phyloP scores from a whole-genome alignment of 53 echinoderm and acorn worm species.

The Mesocentrotus franciscanus region DNA sequence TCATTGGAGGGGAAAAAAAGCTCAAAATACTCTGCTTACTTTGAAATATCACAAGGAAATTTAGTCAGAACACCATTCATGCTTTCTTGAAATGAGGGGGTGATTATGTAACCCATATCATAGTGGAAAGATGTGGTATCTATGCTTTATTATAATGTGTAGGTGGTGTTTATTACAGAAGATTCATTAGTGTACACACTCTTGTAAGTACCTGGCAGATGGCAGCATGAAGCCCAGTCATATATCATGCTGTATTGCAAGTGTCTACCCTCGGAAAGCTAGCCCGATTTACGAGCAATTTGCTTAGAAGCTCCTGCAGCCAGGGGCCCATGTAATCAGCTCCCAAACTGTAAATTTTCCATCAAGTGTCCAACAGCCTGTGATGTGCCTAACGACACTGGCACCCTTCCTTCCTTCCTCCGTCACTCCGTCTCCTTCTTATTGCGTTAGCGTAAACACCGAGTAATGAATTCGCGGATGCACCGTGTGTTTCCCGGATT shows the following conservation, averaged over 20 bases:
- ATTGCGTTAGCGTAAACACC: conserved; percentile 61
- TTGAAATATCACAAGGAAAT: no score
- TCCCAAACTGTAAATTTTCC: conserved; percentile 54
- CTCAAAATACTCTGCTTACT: no score
- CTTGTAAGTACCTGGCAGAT: conserved; percentile 23
- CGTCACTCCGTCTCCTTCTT: conserved; percentile 39
- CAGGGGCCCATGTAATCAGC: conserved; percentile 42
- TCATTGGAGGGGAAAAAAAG: no score
- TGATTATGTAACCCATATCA: background rate
- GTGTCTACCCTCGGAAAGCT: conserved; percentile 2
- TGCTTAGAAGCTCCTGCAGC: conserved; percentile 38
- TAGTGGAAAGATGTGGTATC: background rate
- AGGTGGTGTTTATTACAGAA: conserved; percentile 21
- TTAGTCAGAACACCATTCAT: no score
- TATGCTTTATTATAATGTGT: background rate
- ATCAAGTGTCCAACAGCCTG: conserved; percentile 37
- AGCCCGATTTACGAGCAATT: conserved; percentile 67
- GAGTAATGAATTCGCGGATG: conserved; percentile 61
- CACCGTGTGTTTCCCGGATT: conserved; percentile 57
- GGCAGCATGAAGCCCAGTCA: background rate
- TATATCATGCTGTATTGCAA: conserved; percentile 29
- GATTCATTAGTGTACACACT: conserved; percentile 41
- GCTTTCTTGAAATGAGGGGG: background rate
- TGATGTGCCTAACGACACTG: conserved; percentile 23
- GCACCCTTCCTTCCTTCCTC: conserved; percentile 34